Conservation (phyloP, 2,113 vertebrate species). For the Apteryx owenii region DNA sequence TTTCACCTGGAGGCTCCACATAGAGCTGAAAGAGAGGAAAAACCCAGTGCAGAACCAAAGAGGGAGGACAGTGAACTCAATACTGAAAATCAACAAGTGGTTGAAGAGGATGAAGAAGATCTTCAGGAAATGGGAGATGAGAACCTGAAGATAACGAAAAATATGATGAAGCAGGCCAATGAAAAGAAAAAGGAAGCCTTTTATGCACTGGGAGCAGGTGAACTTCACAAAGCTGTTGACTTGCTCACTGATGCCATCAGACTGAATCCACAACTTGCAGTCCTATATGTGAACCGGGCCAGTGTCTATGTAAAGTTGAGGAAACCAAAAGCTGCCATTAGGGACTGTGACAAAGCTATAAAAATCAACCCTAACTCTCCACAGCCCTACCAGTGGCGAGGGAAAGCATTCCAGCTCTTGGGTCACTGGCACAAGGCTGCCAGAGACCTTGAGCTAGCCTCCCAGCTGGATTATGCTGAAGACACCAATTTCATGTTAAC, state of each 20-base stretch:
- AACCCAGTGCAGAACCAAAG: background rate
- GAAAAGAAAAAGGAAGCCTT: constrained; percentile 2
- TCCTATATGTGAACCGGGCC: background rate
- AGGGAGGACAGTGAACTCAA: background rate
- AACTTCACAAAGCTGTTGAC: background rate
- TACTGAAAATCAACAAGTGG: background rate
- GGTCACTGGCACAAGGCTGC: background rate
- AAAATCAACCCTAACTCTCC: constrained; percentile 83
- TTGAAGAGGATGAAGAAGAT: background rate
- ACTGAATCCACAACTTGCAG: background rate
- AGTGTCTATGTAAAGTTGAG: constrained; percentile 82
- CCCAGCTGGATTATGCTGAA: background rate
- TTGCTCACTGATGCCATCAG: background rate
- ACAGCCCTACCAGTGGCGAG: constrained; percentile 85
- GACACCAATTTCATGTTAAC: background rate
- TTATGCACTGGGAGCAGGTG: background rate
- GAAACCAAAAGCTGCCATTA: constrained; percentile 83
- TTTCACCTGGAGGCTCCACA: background rate
- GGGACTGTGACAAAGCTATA: constrained; percentile 83
- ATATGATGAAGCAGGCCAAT: background rate
- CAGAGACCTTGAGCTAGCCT: background rate
- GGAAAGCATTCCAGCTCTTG: constrained; percentile 70
- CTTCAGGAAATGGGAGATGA: background rate
- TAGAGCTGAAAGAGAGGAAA: background rate
- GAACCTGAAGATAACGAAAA: background rate